Evolutionary conservation across 1,140 invertebrate genomes (phyloP).

Genomic region (Lerema accius): DNA sequence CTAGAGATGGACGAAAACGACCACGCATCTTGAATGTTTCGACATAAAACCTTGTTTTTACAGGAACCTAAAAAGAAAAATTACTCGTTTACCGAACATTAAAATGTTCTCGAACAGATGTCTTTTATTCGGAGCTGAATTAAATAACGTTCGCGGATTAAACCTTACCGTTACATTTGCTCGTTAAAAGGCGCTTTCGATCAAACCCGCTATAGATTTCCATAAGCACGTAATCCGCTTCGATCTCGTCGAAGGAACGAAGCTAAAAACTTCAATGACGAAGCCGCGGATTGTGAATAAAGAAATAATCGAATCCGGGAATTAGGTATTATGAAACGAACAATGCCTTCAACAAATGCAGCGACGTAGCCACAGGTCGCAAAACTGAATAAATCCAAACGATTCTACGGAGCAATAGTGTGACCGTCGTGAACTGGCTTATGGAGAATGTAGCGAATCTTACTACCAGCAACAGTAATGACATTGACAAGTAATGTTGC

Average conservation of each 20-base stretch:
- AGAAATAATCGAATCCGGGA: constrained; percentile 8
- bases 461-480: too few species aligned
- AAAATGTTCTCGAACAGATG: neutral
- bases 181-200: constrained; percentile 28
- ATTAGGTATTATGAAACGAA: too few species aligned
- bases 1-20: neutral
- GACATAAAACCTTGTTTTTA: neutral
- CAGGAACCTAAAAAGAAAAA: neutral
- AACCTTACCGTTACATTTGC: constrained; percentile 25
- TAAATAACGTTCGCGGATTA: constrained; percentile 26
- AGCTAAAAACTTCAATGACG: constrained; percentile 22
- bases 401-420: too few species aligned
- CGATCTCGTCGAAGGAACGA: constrained; percentile 25
- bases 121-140: constrained; percentile 20
- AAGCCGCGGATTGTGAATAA: constrained; percentile 23
- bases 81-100: neutral
- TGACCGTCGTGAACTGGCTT: too few species aligned
- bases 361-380: too few species aligned
- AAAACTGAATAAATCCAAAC: too few species aligned
- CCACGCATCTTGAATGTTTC: neutral
- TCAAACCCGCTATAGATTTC: constrained; percentile 14
- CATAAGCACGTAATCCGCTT: constrained; percentile 28
- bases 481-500: too few species aligned
- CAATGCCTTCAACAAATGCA: too few species aligned
- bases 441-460: too few species aligned